Percentiles rank a stretch among this genome's conserved stretches.
Conservation (phyloP, 2,888 invertebrate genomes). For the Apodemia zela region DNA sequence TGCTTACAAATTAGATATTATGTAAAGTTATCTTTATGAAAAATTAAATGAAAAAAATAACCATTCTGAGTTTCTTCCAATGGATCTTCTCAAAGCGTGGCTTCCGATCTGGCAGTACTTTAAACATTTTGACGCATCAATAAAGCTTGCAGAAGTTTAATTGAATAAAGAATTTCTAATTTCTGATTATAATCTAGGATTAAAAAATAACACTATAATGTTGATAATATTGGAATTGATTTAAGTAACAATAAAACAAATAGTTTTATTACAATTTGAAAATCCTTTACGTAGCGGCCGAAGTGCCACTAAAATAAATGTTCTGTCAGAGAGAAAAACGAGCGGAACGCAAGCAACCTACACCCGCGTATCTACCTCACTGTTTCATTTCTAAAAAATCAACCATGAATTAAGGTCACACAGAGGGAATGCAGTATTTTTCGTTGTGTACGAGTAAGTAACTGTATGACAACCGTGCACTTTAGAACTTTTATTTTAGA, state of each 20-base stretch:
- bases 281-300: constrained; percentile 60
- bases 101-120: no score
- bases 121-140: no score
- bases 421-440: constrained; percentile 19
- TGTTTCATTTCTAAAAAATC: constrained; percentile 50
- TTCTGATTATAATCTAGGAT: no score
- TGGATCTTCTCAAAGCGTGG: background rate
- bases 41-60: no score
- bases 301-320: constrained; percentile 77
- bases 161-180: no score
- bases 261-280: constrained; percentile 67
- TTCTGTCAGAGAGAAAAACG: constrained; percentile 77
- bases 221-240: constrained; percentile 13
- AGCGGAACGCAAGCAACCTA: constrained; percentile 49
- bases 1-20: background rate
- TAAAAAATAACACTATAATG: no score
- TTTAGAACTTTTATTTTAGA: constrained; percentile 14
- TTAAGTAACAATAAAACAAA: constrained; percentile 45
- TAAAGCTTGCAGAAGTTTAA: no score
- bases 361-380: constrained; percentile 38
- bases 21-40: no score
- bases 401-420: constrained; percentile 43
- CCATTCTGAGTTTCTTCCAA: background rate
- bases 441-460: constrained; percentile 7
- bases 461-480: constrained; percentile 11